phyloP scores from a whole-genome alignment of 2,797 vertebrate species.

The Chromobotia macracanthus region DNA sequence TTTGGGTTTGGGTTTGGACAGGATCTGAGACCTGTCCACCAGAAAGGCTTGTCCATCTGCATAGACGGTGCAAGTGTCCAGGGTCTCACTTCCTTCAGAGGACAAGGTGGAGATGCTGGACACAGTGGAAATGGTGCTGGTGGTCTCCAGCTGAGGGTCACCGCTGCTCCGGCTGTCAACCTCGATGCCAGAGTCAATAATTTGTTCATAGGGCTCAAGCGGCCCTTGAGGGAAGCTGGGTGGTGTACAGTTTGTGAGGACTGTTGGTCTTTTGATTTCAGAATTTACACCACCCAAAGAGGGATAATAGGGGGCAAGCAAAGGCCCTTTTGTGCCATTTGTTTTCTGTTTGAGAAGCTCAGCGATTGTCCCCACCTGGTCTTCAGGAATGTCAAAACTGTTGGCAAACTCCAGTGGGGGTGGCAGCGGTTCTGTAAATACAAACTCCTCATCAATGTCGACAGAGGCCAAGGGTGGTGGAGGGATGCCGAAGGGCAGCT shows the following conservation, averaged over 20 bases:
- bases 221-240: constrained; percentile 82
- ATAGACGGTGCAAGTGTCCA: constrained; percentile 89
- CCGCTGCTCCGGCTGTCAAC: constrained; percentile 87
- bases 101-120: constrained; percentile 92
- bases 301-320: constrained; percentile 69
- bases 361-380: constrained; percentile 71
- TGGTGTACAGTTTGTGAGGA: constrained; percentile 85
- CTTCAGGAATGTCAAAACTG: constrained; percentile 88
- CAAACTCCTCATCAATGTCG: constrained; percentile 87
- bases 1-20: constrained; percentile 88
- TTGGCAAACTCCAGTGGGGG: constrained; percentile 90
- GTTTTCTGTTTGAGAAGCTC: constrained; percentile 79
- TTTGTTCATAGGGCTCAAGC: constrained; percentile 84
- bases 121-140: constrained; percentile 90
- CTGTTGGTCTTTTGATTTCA: constrained; percentile 77
- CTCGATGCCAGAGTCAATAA: constrained; percentile 89
- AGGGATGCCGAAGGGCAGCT: constrained; percentile 87
- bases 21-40: constrained; percentile 86
- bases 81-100: constrained; percentile 84
- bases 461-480: constrained; percentile 87
- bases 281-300: constrained; percentile 49
- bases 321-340: constrained; percentile 66
- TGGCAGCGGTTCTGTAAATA: constrained; percentile 87
- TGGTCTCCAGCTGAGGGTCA: constrained; percentile 89
- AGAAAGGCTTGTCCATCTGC: constrained; percentile 88